Evolutionary conservation across 2,888 invertebrate species (phyloP).

Genomic region (Frankliniella fusca): DNA sequence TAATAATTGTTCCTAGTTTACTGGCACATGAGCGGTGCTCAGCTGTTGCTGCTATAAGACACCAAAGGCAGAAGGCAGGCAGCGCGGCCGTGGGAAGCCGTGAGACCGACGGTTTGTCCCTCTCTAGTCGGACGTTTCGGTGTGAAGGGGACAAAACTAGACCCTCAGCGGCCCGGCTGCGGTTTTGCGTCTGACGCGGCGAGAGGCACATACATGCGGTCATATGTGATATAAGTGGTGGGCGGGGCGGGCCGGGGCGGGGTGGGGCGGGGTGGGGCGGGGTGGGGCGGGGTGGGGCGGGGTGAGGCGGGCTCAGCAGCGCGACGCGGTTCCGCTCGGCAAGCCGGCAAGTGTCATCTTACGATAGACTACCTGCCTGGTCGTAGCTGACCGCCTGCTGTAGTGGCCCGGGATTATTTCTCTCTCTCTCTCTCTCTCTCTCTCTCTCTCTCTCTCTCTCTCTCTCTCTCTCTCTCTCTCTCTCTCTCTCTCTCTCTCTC

Average conservation of each 20-base stretch:
- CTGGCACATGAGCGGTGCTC: background rate
- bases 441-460: conserved; percentile 35
- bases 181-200: background rate
- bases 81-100: background rate
- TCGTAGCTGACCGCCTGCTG: too few species aligned
- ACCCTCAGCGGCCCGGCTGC: too few species aligned
- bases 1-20: too few species aligned
- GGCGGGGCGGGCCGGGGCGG: too few species aligned
- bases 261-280: too few species aligned
- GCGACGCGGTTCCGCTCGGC: background rate
- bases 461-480: conserved; percentile 35
- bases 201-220: too few species aligned
- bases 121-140: background rate
- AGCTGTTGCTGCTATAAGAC: background rate
- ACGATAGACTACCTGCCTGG: conserved; percentile 36
- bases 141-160: too few species aligned
- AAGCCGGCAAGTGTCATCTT: conserved; percentile 37
- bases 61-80: too few species aligned
- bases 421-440: conserved; percentile 36
- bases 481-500: conserved; percentile 33
- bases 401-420: too few species aligned
- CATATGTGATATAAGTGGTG: too few species aligned
- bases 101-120: background rate
- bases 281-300: too few species aligned
- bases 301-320: background rate